Evolutionary conservation across 2,888 invertebrate genomes (phyloP), one percentile per base, ranked within the genome.

Genomic region (Leptodirus hochenwartii): DNA sequence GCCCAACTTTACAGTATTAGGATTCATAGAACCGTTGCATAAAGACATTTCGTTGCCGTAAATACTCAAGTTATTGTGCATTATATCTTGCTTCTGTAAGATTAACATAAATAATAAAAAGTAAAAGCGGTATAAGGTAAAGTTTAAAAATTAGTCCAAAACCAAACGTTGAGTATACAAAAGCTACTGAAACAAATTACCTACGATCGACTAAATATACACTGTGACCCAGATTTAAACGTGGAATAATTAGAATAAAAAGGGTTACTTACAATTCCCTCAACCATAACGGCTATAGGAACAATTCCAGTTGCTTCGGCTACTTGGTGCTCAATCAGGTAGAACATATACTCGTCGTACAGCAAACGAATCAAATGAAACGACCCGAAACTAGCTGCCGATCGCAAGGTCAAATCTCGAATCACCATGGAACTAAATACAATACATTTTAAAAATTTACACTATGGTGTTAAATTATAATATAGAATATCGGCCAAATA

Each of bases 321-420:
- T 17, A 96, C 91, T 57, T 87, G 81, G 48, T 91, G 88, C 60
- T 98, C 96, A 44, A 99, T 85, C 46, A 96, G 66, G 59, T 90
- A 96, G 61, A 93, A 91, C 81, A 98, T 95, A 59, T 95, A 98
- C 59, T 98, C 98, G 59, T 98, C 96, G 56, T 93, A 98, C 34
- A 98, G 69, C 47, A 99, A 67, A 25, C 96, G 78, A 47, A 98
- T 87, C 43, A 98, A 69, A 61, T 98, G 98, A 64, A 98, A 98
- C 39, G 93, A 93, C 30, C 98, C 98, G 61, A 98, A 99, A 56
- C 93, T 93, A 13, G 93, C 87, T 22, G 98, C 96, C 35, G 93
- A 93, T 43, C 88, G 63, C 38, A 96, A 64, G 25, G 96, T 98
- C 39, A 98, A 68, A 59, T 98, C 96, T 27, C 96, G 69, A 44